Base-by-base conservation (phyloP, 2,113 vertebrate species). In the Castor canadensis region DNA sequence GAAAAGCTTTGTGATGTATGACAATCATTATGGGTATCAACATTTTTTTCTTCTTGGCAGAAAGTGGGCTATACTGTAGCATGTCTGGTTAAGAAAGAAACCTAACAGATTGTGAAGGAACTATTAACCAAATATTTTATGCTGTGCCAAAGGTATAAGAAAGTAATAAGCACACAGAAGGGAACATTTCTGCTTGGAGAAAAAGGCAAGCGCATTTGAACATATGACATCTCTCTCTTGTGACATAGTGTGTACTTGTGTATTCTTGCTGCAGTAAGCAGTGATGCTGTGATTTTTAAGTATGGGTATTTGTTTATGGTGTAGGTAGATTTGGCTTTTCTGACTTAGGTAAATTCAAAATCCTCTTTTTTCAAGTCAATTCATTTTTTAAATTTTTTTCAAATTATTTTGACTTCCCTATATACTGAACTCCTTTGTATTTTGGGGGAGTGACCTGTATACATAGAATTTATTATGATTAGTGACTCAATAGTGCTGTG, bases 81-180 rank as follows among this genome's bases (percentile, higher is more conserved):
- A 7, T 45, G 95, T 30, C 84, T 92, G 81, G 66, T 88, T 91
- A 95, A 89, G 82, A 94, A 32, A 79, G 5, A 16, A 93, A 81
- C 43, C 76, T 87, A 95, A 91, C 94, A 97, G 94, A 96, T 81
- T 95, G 94, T 58, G 62, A 92, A 69, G 52, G 43, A 93, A 72
- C 56, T 90, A 95, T 95, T 92, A 96, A 72, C 84, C 62, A 96
- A 94, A 92, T 95, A 95, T 89, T 94, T 93, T 91, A 97, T 98
- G 85, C 93, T 80, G 86, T 94, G 94, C 94, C 89, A 95, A 94
- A 96, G 83, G 86, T 77, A 87, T 73, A 76, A 49, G 11, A 67
- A 92, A 92, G 58, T 83, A 73, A 80, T 71, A 94, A 81, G 54
- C 47, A 60, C 58, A 67, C 54, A 94, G 80, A 94, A 92, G 62